Evolutionary conservation across 2,113 vertebrate species (phyloP).

Genomic region (Notothenia rossii): DNA sequence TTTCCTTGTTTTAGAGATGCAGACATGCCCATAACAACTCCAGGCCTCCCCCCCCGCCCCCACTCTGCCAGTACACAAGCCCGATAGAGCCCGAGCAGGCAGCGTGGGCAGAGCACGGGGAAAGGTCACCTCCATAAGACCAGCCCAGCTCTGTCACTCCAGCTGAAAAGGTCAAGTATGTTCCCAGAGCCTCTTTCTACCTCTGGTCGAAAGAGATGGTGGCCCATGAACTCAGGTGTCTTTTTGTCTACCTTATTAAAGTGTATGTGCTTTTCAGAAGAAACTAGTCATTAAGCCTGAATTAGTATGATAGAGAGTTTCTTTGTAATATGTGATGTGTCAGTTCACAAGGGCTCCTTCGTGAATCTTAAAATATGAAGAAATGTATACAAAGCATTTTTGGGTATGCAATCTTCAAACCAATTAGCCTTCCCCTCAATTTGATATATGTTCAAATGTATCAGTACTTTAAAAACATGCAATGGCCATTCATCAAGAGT

Average conservation of each 20-base stretch:
- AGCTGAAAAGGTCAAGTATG: slow-evolving; percentile 84
- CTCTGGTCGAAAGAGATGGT: slow-evolving; percentile 40
- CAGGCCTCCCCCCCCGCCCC: background rate
- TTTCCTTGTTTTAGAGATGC: slow-evolving; percentile 53
- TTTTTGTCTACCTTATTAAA: background rate
- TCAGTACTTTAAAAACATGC: background rate
- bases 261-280: background rate
- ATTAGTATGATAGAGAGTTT: background rate
- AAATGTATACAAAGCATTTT: too few species aligned
- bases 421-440: background rate
- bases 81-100: slow-evolving; percentile 53
- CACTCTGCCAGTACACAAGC: slow-evolving; percentile 25
- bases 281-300: background rate
- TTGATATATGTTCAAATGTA: background rate
- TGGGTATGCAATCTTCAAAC: background rate
- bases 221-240: slow-evolving; percentile 30
- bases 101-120: slow-evolving; percentile 49
- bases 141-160: slow-evolving; percentile 78
- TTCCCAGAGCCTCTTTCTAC: slow-evolving; percentile 59
- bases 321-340: background rate
- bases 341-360: background rate
- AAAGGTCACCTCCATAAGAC: slow-evolving; percentile 82
- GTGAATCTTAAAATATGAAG: background rate
- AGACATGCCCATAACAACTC: slow-evolving; percentile 58
- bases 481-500: slow-evolving; percentile 7